Evolutionary conservation across 2,888 invertebrate species (phyloP).

Genomic region (Zonitis immaculata): DNA sequence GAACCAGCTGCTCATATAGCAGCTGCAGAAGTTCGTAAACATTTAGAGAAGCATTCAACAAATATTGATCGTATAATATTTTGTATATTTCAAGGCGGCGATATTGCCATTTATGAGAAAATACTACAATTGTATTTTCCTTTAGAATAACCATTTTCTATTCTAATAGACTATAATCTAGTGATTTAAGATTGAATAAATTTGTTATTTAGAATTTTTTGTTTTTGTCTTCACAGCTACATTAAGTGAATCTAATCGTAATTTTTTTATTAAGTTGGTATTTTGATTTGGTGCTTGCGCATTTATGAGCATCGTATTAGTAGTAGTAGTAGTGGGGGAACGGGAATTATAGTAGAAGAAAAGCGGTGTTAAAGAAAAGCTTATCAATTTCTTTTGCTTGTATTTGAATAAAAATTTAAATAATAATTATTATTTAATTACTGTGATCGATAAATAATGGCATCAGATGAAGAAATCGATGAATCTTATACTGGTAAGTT

Average conservation of each 20-base stretch:
- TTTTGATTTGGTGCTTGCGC: conserved; percentile 11
- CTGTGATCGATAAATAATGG: conserved; percentile 54
- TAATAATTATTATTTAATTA: background rate
- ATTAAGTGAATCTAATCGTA: too few relatives aligned
- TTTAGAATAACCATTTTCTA: conserved; percentile 43
- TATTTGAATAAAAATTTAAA: conserved; percentile 12
- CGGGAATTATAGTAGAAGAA: conserved; percentile 11
- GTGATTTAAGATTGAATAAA: too few relatives aligned
- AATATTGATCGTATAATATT: conserved; percentile 72
- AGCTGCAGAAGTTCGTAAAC: conserved; percentile 59
- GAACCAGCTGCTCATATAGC: conserved; percentile 73
- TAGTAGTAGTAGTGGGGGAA: conserved; percentile 1
- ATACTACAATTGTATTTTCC: conserved; percentile 71
- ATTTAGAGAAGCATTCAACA: conserved; percentile 52
- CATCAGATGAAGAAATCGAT: conserved; percentile 84
- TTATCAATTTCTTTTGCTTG: conserved; percentile 10
- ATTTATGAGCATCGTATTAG: conserved; percentile 1
- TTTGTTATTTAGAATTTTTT: too few relatives aligned
- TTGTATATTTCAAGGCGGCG: conserved; percentile 69
- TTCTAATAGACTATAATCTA: too few relatives aligned
- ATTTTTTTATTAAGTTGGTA: too few relatives aligned
- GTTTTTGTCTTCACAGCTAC: too few relatives aligned
- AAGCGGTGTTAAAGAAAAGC: conserved; percentile 14
- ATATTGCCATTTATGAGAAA: conserved; percentile 68
- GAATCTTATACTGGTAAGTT: conserved; percentile 83